Evolutionary conservation across 1,140 invertebrate species (phyloP).

Genomic region (Magallana ariakensis): DNA sequence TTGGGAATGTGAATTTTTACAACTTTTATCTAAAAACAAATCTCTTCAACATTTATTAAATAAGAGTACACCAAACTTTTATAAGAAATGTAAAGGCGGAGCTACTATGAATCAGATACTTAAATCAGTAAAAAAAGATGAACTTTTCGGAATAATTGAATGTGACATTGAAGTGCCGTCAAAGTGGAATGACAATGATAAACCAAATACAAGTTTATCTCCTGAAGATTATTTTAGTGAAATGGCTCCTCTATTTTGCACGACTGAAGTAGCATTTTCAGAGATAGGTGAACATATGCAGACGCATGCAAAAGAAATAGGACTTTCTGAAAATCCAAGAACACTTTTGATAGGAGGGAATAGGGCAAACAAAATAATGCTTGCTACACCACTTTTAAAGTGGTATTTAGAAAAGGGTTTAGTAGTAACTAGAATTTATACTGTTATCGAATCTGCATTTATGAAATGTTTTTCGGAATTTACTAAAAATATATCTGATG

Average conservation of each 20-base stretch:
- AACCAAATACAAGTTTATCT: too few species aligned
- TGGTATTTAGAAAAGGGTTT: slow-evolving; percentile 64
- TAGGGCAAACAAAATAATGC: slow-evolving; percentile 55
- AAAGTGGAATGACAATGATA: neutral
- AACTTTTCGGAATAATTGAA: slow-evolving; percentile 24
- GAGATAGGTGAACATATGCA: slow-evolving; percentile 25
- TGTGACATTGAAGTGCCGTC: neutral
- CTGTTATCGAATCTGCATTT: slow-evolving; percentile 62
- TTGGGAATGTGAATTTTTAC: too few species aligned
- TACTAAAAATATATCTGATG: slow-evolving; percentile 53
- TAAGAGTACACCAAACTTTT: too few species aligned
- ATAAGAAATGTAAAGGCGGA: neutral
- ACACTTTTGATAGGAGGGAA: slow-evolving; percentile 56
- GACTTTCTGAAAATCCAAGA: slow-evolving; percentile 52
- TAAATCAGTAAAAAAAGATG: neutral
- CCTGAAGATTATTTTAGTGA: neutral
- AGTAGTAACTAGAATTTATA: slow-evolving; percentile 56
- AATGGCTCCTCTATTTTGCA: slow-evolving; percentile 27
- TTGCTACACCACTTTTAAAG: slow-evolving; percentile 57
- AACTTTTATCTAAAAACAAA: too few species aligned
- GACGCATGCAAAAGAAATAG: neutral
- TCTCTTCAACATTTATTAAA: too few species aligned
- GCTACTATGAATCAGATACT: neutral
- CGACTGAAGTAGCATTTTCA: neutral
- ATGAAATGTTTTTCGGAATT: slow-evolving; percentile 43